phyloP scores from a whole-genome alignment of 1,140 invertebrate genomes.

The Caerostris extrusa region DNA sequence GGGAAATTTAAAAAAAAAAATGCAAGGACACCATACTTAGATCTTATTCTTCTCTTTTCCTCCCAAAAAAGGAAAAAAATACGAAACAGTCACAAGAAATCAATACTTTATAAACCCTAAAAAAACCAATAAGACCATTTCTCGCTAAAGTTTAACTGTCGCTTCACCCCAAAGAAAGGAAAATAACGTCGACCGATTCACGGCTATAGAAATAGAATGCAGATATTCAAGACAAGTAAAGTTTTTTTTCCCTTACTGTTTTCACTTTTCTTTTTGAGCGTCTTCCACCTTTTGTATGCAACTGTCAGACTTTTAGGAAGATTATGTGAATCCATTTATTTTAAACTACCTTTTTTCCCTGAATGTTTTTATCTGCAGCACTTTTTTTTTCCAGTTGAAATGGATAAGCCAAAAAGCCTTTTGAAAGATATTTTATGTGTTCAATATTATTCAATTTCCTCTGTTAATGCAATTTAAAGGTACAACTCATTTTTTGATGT shows the following conservation, averaged over 20 bases:
- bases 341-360: not conserved
- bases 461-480: too few relatives aligned
- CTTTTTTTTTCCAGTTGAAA: not conserved
- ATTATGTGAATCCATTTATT: slow-evolving; percentile 42
- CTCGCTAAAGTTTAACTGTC: not conserved
- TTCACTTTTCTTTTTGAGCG: not conserved
- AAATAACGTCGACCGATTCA: not conserved
- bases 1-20: not conserved
- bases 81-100: not conserved
- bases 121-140: slow-evolving; percentile 33
- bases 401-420: too few relatives aligned
- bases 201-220: not conserved
- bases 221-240: slow-evolving; percentile 13
- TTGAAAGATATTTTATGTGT: too few relatives aligned
- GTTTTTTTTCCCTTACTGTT: not conserved
- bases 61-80: not conserved
- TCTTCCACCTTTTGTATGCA: not conserved
- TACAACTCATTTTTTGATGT: too few relatives aligned
- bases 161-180: not conserved
- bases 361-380: slow-evolving; percentile 4
- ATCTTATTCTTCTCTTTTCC: not conserved
- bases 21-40: not conserved
- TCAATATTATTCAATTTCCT: not conserved
- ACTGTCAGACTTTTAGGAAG: slow-evolving; percentile 29
- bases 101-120: slow-evolving; percentile 4